These are phyloP conservation scores for Xestia rhomboidea DNA, from an alignment of 2,888 invertebrate species.

Conservation along the genomic window DNA sequence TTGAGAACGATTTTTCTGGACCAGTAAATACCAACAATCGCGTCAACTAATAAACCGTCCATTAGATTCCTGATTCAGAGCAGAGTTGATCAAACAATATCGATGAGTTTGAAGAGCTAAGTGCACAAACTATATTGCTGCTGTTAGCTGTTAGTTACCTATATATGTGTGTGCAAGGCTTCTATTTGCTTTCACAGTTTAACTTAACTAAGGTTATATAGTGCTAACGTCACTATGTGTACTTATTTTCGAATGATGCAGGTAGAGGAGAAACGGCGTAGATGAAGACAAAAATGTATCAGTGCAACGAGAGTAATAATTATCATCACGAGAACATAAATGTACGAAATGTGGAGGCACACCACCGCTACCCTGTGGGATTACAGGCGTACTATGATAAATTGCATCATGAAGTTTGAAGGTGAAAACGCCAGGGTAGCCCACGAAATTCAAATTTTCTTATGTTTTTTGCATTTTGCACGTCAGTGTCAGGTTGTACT, in stretches of 20 bases:
- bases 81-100: slow-evolving; percentile 41
- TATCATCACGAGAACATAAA: not conserved
- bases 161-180: slow-evolving; percentile 22
- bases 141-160: not conserved
- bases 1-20: not conserved
- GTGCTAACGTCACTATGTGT: not conserved
- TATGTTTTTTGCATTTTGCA: too few relatives aligned
- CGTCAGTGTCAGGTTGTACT: too few relatives aligned
- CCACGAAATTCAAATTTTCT: too few relatives aligned
- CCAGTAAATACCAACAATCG: slow-evolving; percentile 1
- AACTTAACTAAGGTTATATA: slow-evolving; percentile 1
- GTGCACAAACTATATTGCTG: slow-evolving; percentile 18
- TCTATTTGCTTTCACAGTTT: slow-evolving; percentile 40
- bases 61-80: slow-evolving; percentile 15
- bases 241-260: not conserved
- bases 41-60: not conserved
- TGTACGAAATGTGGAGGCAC: too few relatives aligned
- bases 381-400: too few relatives aligned
- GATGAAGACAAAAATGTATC: not conserved
- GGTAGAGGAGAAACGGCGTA: not conserved
- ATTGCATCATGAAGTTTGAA: not conserved
- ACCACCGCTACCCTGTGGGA: too few relatives aligned
- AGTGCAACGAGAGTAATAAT: not conserved
- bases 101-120: slow-evolving; percentile 31
- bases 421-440: not conserved